A percentile compares a stretch with the other conserved stretches of the same genome.
Conservation (phyloP, 1,140 invertebrate species). For the Sinella curviseta region DNA sequence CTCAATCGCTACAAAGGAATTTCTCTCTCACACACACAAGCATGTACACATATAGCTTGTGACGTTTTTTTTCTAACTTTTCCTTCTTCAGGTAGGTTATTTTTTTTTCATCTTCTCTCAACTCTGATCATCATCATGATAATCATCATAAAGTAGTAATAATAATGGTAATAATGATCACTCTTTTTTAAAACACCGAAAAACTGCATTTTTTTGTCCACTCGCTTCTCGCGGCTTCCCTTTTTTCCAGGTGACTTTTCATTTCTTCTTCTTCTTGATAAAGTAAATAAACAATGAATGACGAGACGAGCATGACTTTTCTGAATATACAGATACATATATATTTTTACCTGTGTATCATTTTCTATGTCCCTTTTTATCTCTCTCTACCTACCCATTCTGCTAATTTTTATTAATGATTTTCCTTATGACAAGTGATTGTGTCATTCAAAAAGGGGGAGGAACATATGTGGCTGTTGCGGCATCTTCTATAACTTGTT, state of each 20-base stretch:
- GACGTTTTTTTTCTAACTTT: no score
- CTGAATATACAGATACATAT: no score
- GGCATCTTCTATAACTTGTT: neutral
- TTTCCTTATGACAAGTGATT: neutral
- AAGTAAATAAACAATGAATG: neutral
- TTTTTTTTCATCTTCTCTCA: no score
- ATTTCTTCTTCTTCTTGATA: neutral
- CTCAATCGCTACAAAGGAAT: no score
- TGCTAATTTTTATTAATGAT: conserved; percentile 20
- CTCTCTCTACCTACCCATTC: neutral
- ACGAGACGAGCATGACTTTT: neutral
- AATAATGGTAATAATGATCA: neutral
- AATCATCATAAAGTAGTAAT: neutral
- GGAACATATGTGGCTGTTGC: neutral
- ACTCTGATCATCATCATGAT: no score
- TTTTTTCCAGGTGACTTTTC: neutral
- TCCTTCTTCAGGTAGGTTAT: neutral
- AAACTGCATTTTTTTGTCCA: neutral
- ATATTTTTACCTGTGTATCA: neutral
- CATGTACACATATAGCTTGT: no score
- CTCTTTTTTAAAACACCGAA: neutral
- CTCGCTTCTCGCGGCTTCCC: neutral
- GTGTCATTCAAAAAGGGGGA: neutral
- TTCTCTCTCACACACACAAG: no score
- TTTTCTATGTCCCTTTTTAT: no score